Conservation (phyloP, 2,797 vertebrate species). For the Acipenser transmontanus region DNA sequence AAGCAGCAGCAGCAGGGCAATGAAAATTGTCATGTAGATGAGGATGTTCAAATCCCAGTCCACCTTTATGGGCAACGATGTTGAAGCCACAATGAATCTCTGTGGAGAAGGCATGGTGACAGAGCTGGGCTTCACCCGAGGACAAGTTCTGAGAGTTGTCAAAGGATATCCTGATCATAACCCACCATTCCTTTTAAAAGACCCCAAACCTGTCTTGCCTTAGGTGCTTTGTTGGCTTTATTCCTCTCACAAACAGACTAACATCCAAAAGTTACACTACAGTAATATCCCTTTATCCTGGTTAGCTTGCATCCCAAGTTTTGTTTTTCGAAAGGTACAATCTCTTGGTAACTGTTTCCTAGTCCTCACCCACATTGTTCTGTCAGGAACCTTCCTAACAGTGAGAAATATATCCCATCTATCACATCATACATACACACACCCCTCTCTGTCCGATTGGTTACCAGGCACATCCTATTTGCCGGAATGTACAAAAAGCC, state of each 20-base stretch:
- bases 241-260: slow-evolving; percentile 3
- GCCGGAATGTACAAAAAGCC: slow-evolving; percentile 13
- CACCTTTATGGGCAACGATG: slow-evolving; percentile 60
- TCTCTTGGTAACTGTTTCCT: slow-evolving; percentile 22
- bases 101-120: slow-evolving; percentile 59
- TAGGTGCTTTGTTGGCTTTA: background rate
- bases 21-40: slow-evolving; percentile 74
- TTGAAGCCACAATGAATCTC: slow-evolving; percentile 62
- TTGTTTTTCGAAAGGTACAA: slow-evolving; percentile 6
- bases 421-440: slow-evolving; percentile 23
- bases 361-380: slow-evolving; percentile 22
- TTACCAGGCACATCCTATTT: slow-evolving; percentile 9
- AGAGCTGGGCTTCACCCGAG: background rate
- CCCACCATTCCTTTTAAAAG: background rate
- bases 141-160: slow-evolving; percentile 24
- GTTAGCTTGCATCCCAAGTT: slow-evolving; percentile 14
- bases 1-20: slow-evolving; percentile 62
- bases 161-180: background rate
- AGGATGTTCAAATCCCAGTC: slow-evolving; percentile 80
- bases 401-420: slow-evolving; percentile 48
- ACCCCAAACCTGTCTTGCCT: background rate
- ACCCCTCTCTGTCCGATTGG: slow-evolving; percentile 33
- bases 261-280: background rate
- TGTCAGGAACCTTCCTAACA: slow-evolving; percentile 29
- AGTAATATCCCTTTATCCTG: background rate